Base-by-base conservation (phyloP, 2,888 invertebrate species). In the Amiota minor region DNA sequence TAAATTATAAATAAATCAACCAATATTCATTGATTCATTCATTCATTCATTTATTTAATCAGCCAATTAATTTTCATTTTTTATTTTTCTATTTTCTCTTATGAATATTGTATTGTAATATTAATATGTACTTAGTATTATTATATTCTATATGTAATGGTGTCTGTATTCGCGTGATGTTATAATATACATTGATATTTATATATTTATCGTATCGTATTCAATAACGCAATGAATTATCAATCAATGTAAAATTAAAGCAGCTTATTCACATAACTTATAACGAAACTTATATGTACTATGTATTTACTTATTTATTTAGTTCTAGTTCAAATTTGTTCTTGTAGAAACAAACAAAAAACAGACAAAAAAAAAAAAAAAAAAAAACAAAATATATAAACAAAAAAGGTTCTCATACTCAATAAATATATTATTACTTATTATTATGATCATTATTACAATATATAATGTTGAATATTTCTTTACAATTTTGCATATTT, bases 361-460 rank as follows among this genome's bases (percentile, higher is more conserved):
- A 23, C 23, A 14, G 1, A 50, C 74, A 77, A 81, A 80, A 74
- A 71, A 73, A 49, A n/a, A 12, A 35, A 78, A 55, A 59, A 72
- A 77, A 77, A 71, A 9, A 6, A 20, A 59, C 3, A 59, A 59
- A n/a, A 59, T 2, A 35, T 35, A 35, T 35, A 35, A 35, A 35
- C 6, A 47, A 55, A 68, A 69, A 45, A 55, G 55, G 35, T 55
- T 69, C 69, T 69, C 53, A 55, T 55, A 69, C n/a, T 55, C 53
- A 69, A 55, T 69, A 69, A 69, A 69, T 23, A 69, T 23, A 45
- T 55, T 69, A 45, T 55, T 69, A 55, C 55, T 14, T 35, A 45
- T 20, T 62, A 45, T 35, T 35, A 45, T 12, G 14, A 9, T 50
- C 49, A 20, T 50, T 53, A 68, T 45, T 35, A 62, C 23, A 35